Base-by-base conservation (phyloP, 2,113 vertebrate genomes). In the Asarcornis scutulata region DNA sequence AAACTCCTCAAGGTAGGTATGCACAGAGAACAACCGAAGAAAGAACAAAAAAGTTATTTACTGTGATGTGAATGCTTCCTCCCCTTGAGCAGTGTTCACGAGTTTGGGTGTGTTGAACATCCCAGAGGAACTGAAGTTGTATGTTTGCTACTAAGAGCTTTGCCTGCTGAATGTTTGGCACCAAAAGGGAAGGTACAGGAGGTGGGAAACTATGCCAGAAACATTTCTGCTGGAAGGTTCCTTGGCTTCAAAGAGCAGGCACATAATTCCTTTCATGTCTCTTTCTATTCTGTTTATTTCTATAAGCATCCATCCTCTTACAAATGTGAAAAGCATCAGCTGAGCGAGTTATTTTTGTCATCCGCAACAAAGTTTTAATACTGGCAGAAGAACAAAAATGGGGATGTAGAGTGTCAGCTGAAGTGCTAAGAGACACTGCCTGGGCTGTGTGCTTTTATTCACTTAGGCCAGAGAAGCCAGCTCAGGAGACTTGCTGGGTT, bases 251-350 rank as follows among this genome's bases (percentile, higher is more conserved):
- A 23, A 79, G 71, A 85, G 60, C 22, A 32, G 78, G 75, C 76
- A 90, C 83, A 88, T 83, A 88, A 82, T 73, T 83, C 60, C n/a
- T 85, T 92, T 95, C 23, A 17, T 79, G 44, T 83, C 58, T 89
- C 7, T 31, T 83, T 46, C 36, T 85, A 32, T 46, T 93, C 58
- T 73, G 8, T 76, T 83, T 88, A 74, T 91, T 23, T 85, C 36
- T 40, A 1, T 62, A 62, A 88, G 36, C 59, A 88, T 83, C 68
- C 79, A 71, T 92, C 74, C 32, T 86, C 68, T 92, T 74, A 83
- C 9, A 36, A 74, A 81, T 92, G 63, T 86, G 83, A 81, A 90
- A 88, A 90, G 44, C 31, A 73, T 42, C 63, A 94, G 29, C 83
- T 93, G 63, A 90, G 63, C 7, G 58, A 86, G 86, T 58, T 74